A percentile compares a stretch with the other conserved stretches of the same genome.
phyloP scores from a whole-genome alignment of 2,888 invertebrate species.

The Watsonalla binaria region DNA sequence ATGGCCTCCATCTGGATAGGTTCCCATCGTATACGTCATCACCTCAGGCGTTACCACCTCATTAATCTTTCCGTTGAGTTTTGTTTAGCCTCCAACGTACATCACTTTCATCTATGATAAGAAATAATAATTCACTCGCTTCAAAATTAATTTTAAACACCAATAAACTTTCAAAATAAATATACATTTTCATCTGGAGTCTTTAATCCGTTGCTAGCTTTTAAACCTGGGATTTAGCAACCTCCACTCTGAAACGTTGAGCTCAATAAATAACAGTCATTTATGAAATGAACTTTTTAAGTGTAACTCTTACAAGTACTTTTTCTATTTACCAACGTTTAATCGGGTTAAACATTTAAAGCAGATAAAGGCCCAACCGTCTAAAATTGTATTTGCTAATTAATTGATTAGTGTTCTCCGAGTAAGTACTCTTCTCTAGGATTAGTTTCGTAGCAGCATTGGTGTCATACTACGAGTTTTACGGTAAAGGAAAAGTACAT shows the following conservation, averaged over 20 bases:
- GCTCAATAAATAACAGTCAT: neutral
- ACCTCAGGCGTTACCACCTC: constrained; percentile 26
- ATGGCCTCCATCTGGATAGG: constrained; percentile 26
- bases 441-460: no score
- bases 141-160: constrained; percentile 5
- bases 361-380: no score
- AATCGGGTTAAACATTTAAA: no score
- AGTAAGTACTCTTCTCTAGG: no score
- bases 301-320: no score
- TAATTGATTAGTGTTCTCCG: no score
- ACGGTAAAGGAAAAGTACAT: no score
- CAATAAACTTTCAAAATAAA: constrained; percentile 3
- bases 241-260: neutral
- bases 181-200: neutral
- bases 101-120: constrained; percentile 25
- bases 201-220: neutral
- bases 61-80: constrained; percentile 30
- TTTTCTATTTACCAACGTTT: no score
- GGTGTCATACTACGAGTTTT: no score
- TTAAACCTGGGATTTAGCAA: neutral
- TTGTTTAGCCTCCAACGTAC: constrained; percentile 28
- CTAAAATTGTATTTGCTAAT: no score
- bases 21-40: constrained; percentile 29
- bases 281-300: neutral
- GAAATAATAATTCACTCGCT: constrained; percentile 3